Percentiles rank a stretch among this genome's conserved stretches.
Evolutionary conservation across 2,888 invertebrate species (phyloP).

Genomic region (Archaeoteleia sp.): DNA sequence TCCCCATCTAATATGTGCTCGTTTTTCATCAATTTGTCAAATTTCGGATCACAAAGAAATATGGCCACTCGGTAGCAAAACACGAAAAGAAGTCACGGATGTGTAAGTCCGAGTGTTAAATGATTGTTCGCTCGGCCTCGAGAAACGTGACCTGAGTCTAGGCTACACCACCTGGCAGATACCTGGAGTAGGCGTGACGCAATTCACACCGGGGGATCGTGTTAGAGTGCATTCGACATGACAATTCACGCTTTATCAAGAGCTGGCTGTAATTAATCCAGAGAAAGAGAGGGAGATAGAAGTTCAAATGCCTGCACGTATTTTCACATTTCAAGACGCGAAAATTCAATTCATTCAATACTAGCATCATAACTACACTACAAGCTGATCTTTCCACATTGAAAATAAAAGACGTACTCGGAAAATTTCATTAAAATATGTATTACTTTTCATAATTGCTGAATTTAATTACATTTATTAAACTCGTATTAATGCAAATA

Average conservation of each 20-base stretch:
- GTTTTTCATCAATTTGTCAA: constrained; percentile 47
- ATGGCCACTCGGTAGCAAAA: constrained; percentile 41
- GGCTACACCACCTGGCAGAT: constrained; percentile 29
- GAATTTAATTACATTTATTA: no score
- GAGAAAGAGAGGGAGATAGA: constrained; percentile 13
- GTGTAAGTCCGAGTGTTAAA: constrained; percentile 14
- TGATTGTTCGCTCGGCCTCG: neutral
- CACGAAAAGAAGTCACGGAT: constrained; percentile 14
- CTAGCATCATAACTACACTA: neutral
- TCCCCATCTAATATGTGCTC: constrained; percentile 7
- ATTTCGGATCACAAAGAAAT: constrained; percentile 40
- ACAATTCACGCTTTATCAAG: constrained; percentile 47
- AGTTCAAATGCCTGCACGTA: constrained; percentile 1
- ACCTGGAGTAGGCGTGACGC: constrained; percentile 49
- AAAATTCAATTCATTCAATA: constrained; percentile 2
- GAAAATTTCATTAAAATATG: no score
- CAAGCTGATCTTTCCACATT: neutral
- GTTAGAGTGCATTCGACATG: constrained; percentile 36
- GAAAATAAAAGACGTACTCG: no score
- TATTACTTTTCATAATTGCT: no score
- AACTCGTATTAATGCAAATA: no score
- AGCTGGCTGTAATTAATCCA: constrained; percentile 40
- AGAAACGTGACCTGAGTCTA: constrained; percentile 1
- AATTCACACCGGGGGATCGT: constrained; percentile 43
- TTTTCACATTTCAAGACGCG: constrained; percentile 3